These are phyloP conservation scores for Heliconius hermathena DNA, from an alignment of 1,140 invertebrate species.

Conservation along the genomic window DNA sequence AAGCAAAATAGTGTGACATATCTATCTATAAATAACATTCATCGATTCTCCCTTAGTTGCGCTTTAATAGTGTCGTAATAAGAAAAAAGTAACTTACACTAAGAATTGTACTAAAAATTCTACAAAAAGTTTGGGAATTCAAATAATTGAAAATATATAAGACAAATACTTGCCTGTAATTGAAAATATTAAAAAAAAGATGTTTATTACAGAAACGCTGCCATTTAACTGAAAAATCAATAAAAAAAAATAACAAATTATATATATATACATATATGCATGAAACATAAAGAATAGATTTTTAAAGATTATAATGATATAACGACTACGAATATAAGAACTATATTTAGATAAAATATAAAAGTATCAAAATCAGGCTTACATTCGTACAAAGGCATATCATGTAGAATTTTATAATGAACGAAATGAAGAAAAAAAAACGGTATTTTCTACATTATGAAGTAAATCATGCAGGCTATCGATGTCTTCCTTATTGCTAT, in stretches of 20 bases:
- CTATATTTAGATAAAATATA: neutral
- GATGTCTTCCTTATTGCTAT: slow-evolving; percentile 81
- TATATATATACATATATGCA: too few species aligned
- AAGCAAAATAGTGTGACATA: neutral
- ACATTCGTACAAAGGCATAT: slow-evolving; percentile 4
- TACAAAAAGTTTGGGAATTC: too few species aligned
- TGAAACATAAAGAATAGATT: too few species aligned
- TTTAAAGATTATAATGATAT: too few species aligned
- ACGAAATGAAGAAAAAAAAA: slow-evolving; percentile 33
- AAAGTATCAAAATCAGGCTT: neutral
- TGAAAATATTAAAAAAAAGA: too few species aligned
- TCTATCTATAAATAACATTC: neutral
- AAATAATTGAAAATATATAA: too few species aligned
- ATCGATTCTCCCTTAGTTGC: neutral
- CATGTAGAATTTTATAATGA: slow-evolving; percentile 19
- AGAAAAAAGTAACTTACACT: too few species aligned
- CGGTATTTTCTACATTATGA: slow-evolving; percentile 66
- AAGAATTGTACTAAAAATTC: too few species aligned
- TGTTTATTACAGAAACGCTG: neutral
- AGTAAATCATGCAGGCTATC: slow-evolving; percentile 78
- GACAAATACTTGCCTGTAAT: too few species aligned
- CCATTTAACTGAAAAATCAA: neutral
- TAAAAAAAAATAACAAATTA: neutral
- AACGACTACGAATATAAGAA: too few species aligned
- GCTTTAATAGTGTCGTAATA: neutral